These are phyloP conservation scores for Myrmecobius fasciatus DNA, from an alignment of 2,113 vertebrate species.

Conservation along the genomic window DNA sequence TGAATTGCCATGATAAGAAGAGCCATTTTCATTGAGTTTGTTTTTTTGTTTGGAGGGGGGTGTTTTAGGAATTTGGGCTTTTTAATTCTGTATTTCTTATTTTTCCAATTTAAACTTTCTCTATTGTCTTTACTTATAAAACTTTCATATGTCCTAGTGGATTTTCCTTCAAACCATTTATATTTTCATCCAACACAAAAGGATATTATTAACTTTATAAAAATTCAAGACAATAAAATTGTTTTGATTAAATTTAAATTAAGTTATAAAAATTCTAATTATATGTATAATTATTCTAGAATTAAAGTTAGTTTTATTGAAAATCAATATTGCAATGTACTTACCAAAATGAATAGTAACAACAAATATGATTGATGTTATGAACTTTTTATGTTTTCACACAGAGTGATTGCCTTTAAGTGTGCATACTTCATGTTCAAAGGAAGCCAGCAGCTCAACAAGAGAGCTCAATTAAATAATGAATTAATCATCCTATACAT, in stretches of 20 bases:
- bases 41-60: background rate
- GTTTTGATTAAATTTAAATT: background rate
- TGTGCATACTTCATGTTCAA: background rate
- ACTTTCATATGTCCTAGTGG: background rate
- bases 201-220: background rate
- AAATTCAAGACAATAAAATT: background rate
- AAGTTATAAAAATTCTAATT: background rate
- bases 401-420: background rate
- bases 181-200: background rate
- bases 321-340: background rate
- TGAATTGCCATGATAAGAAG: background rate
- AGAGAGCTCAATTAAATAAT: background rate
- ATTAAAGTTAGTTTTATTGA: background rate
- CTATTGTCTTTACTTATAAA: background rate
- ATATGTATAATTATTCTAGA: background rate
- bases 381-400: background rate
- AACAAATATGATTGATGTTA: background rate
- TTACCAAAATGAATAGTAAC: background rate
- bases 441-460: background rate
- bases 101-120: background rate
- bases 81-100: background rate
- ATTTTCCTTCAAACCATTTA: background rate
- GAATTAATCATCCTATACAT: background rate
- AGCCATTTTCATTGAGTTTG: background rate
- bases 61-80: background rate